Percentiles rank a stretch among this genome's conserved stretches.
phyloP scores from a whole-genome alignment of 1,140 invertebrate species.

The Trialeurodes vaporariorum region DNA sequence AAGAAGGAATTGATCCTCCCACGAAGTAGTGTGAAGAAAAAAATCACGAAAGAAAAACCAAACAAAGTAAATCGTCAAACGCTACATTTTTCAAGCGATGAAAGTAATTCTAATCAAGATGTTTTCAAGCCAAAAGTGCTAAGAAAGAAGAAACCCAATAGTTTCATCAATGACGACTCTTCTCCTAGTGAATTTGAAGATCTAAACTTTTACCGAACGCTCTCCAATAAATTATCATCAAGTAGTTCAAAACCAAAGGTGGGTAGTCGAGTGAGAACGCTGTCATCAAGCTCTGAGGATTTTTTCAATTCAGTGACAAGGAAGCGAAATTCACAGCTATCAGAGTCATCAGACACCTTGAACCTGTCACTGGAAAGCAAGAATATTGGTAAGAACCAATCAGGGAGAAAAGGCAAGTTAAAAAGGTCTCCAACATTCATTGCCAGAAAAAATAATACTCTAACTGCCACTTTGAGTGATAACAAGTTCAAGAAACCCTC shows the following conservation, averaged over 20 bases:
- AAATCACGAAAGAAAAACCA: neutral
- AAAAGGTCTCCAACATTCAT: neutral
- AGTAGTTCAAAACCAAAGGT: neutral
- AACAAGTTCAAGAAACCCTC: slow-evolving; percentile 4
- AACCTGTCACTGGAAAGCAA: neutral
- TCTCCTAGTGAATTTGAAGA: neutral
- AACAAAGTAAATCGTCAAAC: neutral
- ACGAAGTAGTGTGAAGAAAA: slow-evolving; percentile 8
- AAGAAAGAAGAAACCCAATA: neutral
- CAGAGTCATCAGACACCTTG: neutral
- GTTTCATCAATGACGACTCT: neutral
- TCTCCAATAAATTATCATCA: neutral
- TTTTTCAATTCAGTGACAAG: no score
- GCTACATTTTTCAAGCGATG: neutral
- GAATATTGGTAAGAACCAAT: neutral
- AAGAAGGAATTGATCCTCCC: neutral
- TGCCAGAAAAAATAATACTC: neutral
- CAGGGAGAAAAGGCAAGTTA: neutral
- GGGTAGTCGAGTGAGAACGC: neutral
- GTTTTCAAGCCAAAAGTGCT: neutral
- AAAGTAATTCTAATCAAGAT: no score
- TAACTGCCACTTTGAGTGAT: neutral
- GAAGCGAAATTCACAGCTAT: no score
- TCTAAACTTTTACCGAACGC: neutral
- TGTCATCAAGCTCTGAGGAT: neutral